Evolutionary conservation across 2,888 invertebrate species (phyloP).

Genomic region (Hyposoter dolosus): DNA sequence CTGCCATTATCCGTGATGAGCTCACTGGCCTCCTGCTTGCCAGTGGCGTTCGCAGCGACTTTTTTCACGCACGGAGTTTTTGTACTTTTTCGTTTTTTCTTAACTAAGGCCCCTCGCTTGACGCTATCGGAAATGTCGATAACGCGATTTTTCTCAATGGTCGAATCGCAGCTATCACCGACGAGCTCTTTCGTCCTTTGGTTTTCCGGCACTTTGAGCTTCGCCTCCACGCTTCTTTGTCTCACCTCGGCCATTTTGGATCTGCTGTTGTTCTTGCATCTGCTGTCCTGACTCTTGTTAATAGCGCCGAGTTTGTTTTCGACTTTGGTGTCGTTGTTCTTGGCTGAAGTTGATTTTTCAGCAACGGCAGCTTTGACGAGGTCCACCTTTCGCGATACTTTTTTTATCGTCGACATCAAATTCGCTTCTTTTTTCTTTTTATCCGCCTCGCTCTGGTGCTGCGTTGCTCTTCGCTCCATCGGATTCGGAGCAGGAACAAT

Average conservation of each 20-base stretch:
- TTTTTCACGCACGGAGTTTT: constrained; percentile 77
- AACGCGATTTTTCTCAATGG: constrained; percentile 55
- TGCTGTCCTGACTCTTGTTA: constrained; percentile 71
- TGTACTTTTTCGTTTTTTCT: constrained; percentile 85
- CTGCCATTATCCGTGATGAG: constrained; percentile 81
- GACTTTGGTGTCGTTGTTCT: constrained; percentile 39
- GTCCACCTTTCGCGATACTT: constrained; percentile 83
- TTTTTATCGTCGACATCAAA: constrained; percentile 78
- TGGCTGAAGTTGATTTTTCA: neutral
- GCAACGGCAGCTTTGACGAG: neutral
- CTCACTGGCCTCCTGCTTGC: constrained; percentile 82
- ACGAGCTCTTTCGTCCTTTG: constrained; percentile 45
- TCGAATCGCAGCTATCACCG: constrained; percentile 31
- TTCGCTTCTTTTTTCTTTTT: constrained; percentile 72
- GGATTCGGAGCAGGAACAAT: constrained; percentile 66
- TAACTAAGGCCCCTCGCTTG: constrained; percentile 72
- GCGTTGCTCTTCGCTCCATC: constrained; percentile 53
- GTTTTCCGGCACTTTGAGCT: constrained; percentile 65
- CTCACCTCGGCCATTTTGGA: constrained; percentile 63
- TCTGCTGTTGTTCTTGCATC: constrained; percentile 72
- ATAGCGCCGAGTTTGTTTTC: constrained; percentile 68
- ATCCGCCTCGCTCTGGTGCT: constrained; percentile 69
- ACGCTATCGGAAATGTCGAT: constrained; percentile 67
- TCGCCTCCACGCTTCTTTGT: neutral
- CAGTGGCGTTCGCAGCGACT: constrained; percentile 43